These are phyloP conservation scores for Acanthurus lineatus DNA, from an alignment of 2,797 vertebrate species.

Conservation along the genomic window DNA sequence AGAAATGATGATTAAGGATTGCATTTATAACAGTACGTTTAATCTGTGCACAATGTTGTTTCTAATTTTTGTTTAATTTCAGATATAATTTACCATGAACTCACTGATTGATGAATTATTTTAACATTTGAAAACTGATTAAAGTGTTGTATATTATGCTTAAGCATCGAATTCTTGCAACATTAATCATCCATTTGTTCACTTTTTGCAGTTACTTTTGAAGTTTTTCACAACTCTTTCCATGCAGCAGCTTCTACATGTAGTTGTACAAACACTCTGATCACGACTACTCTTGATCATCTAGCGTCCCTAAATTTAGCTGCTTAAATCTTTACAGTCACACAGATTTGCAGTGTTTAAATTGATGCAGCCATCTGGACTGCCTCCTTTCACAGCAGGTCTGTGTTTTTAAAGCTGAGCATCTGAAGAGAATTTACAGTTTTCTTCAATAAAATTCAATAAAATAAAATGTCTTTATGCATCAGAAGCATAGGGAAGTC, in stretches of 20 bases:
- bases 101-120: background rate
- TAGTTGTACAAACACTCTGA: slow-evolving; percentile 9
- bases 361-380: slow-evolving; percentile 59
- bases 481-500: slow-evolving; percentile 7
- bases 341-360: slow-evolving; percentile 45
- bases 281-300: slow-evolving; percentile 51
- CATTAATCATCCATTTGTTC: background rate
- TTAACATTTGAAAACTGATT: background rate
- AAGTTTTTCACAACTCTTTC: background rate
- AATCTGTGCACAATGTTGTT: too few species aligned
- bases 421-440: slow-evolving; percentile 13
- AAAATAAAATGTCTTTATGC: slow-evolving; percentile 1
- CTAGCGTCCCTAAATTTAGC: slow-evolving; percentile 21
- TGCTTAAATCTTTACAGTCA: slow-evolving; percentile 47
- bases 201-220: background rate
- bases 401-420: slow-evolving; percentile 28
- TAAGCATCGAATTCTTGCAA: background rate
- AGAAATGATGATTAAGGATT: too few species aligned
- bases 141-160: background rate
- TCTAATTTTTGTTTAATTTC: too few species aligned
- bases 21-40: too few species aligned
- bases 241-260: background rate
- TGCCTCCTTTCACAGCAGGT: slow-evolving; percentile 37
- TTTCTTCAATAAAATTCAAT: slow-evolving; percentile 23
- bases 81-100: background rate